Percentiles rank a stretch among this genome's conserved stretches.
Conservation (phyloP, 1,140 invertebrate species). For the Cherax destructor region DNA sequence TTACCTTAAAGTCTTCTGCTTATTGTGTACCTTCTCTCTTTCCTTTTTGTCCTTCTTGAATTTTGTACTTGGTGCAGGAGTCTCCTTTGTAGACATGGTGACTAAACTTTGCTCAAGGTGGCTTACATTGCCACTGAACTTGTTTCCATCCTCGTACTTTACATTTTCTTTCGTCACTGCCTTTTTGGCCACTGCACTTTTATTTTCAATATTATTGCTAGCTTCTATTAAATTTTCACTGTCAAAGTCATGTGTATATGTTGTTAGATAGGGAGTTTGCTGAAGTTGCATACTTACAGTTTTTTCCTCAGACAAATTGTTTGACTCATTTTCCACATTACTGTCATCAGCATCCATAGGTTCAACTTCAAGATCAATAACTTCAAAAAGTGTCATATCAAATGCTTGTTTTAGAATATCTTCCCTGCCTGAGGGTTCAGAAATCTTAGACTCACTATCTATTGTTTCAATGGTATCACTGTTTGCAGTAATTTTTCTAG, state of each 20-base stretch:
- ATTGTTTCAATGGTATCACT: not conserved
- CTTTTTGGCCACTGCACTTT: not conserved
- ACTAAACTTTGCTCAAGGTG: not conserved
- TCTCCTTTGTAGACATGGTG: not conserved
- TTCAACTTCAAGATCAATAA: slow-evolving; percentile 29
- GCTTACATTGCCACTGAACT: not conserved
- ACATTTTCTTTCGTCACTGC: not conserved
- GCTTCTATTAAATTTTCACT: not conserved
- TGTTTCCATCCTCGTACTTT: not conserved
- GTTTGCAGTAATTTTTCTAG: not conserved
- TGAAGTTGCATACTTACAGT: not conserved
- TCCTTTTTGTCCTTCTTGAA: slow-evolving; percentile 36
- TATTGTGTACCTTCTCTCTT: not conserved
- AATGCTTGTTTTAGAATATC: slow-evolving; percentile 55
- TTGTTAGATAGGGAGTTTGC: not conserved
- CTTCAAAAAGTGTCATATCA: slow-evolving; percentile 32
- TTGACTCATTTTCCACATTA: not conserved
- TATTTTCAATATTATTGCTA: not conserved
- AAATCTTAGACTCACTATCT: not conserved
- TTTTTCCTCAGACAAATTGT: not conserved
- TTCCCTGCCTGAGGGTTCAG: not conserved
- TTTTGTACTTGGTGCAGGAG: slow-evolving; percentile 1
- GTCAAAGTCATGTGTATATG: not conserved
- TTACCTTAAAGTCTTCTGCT: slow-evolving; percentile 14
- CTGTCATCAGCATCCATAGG: slow-evolving; percentile 27